Evolutionary conservation across 2,113 vertebrate genomes (phyloP).

Genomic region (Stegostoma tigrinum): DNA sequence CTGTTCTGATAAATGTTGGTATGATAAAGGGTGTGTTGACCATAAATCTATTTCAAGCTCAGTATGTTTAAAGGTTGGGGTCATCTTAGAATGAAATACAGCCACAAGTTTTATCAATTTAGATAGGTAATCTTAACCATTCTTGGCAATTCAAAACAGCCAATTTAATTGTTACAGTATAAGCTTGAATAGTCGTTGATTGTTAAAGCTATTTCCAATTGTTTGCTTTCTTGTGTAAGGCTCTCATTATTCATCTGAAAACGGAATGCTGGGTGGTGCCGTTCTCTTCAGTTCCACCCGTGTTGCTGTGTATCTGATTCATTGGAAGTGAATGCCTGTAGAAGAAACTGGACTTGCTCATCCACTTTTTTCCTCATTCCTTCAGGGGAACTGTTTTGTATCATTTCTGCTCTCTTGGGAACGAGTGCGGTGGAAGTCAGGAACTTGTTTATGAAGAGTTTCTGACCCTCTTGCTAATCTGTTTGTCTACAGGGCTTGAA

Average conservation of each 20-base stretch:
- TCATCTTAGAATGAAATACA: neutral
- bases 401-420: neutral
- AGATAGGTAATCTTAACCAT: neutral
- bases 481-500: neutral
- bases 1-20: neutral
- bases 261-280: neutral
- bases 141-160: neutral
- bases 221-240: neutral
- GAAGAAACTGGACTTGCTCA: neutral
- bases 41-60: neutral
- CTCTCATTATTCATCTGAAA: neutral
- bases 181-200: neutral
- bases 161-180: neutral
- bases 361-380: neutral
- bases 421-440: neutral
- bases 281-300: neutral
- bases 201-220: neutral
- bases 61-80: conserved; percentile 9
- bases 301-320: neutral
- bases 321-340: neutral
- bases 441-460: neutral
- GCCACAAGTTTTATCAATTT: neutral
- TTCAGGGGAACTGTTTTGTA: neutral
- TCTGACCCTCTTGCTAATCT: neutral
- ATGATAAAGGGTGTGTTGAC: neutral